phyloP scores from a whole-genome alignment of 1,140 invertebrate species.

The Chlorops oryzae region DNA sequence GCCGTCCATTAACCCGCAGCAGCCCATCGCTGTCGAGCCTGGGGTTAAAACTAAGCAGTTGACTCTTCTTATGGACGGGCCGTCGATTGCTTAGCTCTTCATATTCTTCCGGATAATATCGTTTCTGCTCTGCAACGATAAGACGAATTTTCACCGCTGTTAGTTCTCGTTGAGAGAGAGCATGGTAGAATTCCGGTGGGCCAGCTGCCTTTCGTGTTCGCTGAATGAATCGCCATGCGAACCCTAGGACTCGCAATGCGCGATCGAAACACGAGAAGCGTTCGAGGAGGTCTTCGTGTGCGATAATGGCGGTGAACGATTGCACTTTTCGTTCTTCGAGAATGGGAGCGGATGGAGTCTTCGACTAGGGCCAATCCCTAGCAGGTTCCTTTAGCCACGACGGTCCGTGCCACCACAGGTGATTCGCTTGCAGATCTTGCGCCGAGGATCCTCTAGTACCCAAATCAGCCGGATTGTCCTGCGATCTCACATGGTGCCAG shows the following conservation, averaged over 20 bases:
- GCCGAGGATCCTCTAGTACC: constrained; percentile 15
- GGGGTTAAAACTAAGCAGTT: constrained; percentile 13
- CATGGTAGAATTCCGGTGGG: background rate
- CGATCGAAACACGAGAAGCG: background rate
- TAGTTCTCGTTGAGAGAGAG: too few relatives aligned
- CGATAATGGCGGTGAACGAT: too few relatives aligned
- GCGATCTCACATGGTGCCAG: constrained; percentile 19
- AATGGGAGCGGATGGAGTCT: too few relatives aligned
- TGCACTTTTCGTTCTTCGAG: too few relatives aligned
- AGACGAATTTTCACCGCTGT: too few relatives aligned
- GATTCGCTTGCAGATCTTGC: background rate
- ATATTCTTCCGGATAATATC: too few relatives aligned
- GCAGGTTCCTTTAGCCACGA: background rate
- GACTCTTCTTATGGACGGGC: background rate
- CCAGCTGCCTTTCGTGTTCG: background rate
- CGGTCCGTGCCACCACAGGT: constrained; percentile 5
- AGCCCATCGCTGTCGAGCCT: constrained; percentile 18
- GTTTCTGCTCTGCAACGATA: too few relatives aligned
- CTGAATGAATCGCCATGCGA: background rate
- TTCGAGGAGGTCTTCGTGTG: background rate
- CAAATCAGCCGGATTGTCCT: constrained; percentile 25
- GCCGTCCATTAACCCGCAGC: constrained; percentile 24
- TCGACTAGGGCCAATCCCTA: too few relatives aligned
- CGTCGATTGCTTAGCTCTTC: background rate
- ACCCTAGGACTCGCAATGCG: background rate